Percentiles rank a stretch among this genome's conserved stretches.
phyloP scores from a whole-genome alignment of 2,113 vertebrate species.

The Tonatia bakeri region DNA sequence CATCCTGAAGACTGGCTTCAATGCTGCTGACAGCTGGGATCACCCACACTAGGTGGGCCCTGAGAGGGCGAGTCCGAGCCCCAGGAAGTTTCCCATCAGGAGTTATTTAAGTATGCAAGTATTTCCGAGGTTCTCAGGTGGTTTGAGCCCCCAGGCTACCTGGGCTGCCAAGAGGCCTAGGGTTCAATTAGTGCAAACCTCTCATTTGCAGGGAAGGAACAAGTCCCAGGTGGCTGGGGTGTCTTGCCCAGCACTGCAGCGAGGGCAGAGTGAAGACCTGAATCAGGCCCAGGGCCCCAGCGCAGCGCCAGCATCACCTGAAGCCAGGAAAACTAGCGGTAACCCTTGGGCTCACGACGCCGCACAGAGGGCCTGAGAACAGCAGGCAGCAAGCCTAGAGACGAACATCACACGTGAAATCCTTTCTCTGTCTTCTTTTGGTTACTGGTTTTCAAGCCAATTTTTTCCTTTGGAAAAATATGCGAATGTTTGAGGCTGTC shows the following conservation, averaged over 20 bases:
- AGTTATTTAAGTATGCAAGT: conserved; percentile 17
- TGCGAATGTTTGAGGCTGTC: neutral
- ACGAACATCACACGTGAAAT: accelerated
- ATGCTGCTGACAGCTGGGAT: neutral
- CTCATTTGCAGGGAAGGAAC: neutral
- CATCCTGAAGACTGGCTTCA: accelerated
- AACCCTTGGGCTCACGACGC: neutral
- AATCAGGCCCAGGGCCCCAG: neutral
- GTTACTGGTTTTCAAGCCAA: neutral
- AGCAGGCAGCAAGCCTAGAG: neutral
- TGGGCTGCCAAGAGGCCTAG: neutral
- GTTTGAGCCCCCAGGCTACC: neutral
- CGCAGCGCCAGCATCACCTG: neutral
- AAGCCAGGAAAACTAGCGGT: neutral
- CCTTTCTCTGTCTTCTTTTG: neutral
- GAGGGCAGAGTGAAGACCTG: neutral
- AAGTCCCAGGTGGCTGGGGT: neutral
- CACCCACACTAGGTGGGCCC: accelerated
- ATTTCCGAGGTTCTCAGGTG: neutral
- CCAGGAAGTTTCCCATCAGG: neutral
- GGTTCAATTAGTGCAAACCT: neutral
- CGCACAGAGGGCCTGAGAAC: neutral
- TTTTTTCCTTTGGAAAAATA: neutral
- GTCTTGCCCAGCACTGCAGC: neutral
- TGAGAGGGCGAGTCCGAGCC: neutral